A percentile compares a stretch with the other conserved stretches of the same genome.
phyloP scores from a whole-genome alignment of 2,888 invertebrate species.

The Pycnomerus fuliginosus region DNA sequence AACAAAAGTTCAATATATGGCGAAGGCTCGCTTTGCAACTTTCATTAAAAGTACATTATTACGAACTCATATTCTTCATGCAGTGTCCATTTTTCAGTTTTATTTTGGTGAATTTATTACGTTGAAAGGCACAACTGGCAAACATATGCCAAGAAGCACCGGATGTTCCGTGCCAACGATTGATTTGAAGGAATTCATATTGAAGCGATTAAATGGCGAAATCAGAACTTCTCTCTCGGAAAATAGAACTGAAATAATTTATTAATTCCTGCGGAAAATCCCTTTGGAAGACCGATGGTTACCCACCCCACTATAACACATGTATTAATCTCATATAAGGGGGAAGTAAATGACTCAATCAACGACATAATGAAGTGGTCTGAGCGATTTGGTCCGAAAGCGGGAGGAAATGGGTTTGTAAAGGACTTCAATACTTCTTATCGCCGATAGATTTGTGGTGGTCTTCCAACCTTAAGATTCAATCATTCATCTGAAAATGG shows the following conservation, averaged over 20 bases:
- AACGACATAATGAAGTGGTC: conserved; percentile 51
- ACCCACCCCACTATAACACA: too few relatives aligned
- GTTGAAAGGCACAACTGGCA: conserved; percentile 41
- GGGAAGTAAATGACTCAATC: conserved; percentile 52
- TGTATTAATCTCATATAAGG: conserved; percentile 50
- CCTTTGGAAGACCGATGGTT: too few relatives aligned
- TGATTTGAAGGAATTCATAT: conserved; percentile 48
- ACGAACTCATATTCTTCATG: too few relatives aligned
- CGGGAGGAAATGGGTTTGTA: conserved; percentile 38
- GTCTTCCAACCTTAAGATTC: conserved; percentile 29
- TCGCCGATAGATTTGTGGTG: conserved; percentile 44
- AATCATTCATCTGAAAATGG: conserved; percentile 40
- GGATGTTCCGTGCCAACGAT: conserved; percentile 48
- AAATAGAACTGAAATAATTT: too few relatives aligned
- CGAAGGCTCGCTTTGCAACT: too few relatives aligned
- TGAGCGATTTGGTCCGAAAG: conserved; percentile 43
- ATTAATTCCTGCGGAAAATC: too few relatives aligned
- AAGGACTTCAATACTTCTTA: conserved; percentile 47
- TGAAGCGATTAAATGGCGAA: conserved; percentile 23
- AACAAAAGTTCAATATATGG: too few relatives aligned
- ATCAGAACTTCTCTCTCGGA: too few relatives aligned
- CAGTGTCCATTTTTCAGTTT: conserved; percentile 2
- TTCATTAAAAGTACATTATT: too few relatives aligned
- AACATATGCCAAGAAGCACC: conserved; percentile 46
- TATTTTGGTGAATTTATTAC: conserved; percentile 5